Evolutionary conservation across 2,888 invertebrate species (phyloP).

Genomic region (Acanthosoma haemorrhoidale): DNA sequence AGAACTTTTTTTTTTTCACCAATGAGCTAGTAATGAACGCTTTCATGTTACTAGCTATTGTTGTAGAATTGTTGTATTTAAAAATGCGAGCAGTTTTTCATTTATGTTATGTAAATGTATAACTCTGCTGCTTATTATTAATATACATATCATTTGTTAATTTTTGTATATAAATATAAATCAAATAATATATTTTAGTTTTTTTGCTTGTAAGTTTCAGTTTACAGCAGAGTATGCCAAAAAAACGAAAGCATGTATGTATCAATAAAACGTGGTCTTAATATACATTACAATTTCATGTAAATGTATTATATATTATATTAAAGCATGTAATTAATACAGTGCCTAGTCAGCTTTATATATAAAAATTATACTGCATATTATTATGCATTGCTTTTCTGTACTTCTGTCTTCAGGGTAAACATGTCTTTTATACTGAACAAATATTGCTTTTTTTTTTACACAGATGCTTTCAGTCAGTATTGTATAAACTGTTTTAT

Average conservation of each 20-base stretch:
- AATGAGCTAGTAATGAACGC: conserved; percentile 14
- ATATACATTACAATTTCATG: conserved; percentile 14
- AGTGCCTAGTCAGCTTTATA: conserved; percentile 39
- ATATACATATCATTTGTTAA: conserved; percentile 30
- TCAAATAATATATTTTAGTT: neutral
- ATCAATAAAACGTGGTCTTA: conserved; percentile 3
- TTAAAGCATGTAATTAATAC: conserved; percentile 31
- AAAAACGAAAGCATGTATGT: conserved; percentile 27
- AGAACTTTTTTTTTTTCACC: neutral
- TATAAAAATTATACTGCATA: conserved; percentile 30
- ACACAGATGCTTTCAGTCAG: conserved; percentile 18
- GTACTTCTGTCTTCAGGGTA: neutral
- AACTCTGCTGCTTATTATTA: conserved; percentile 36
- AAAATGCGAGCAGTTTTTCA: conserved; percentile 35
- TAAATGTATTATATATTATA: conserved; percentile 24
- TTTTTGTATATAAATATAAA: conserved; percentile 13
- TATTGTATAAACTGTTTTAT: neutral
- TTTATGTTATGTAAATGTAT: conserved; percentile 38
- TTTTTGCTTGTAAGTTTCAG: conserved; percentile 4
- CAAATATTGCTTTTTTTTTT: neutral
- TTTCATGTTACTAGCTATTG: conserved; percentile 25
- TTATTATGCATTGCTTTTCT: conserved; percentile 21
- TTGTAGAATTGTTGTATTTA: conserved; percentile 9
- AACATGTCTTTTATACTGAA: neutral
- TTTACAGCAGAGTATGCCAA: conserved; percentile 38